Base-by-base conservation (phyloP, 23 tunicate genomes). In the Phallusia fumigata region DNA sequence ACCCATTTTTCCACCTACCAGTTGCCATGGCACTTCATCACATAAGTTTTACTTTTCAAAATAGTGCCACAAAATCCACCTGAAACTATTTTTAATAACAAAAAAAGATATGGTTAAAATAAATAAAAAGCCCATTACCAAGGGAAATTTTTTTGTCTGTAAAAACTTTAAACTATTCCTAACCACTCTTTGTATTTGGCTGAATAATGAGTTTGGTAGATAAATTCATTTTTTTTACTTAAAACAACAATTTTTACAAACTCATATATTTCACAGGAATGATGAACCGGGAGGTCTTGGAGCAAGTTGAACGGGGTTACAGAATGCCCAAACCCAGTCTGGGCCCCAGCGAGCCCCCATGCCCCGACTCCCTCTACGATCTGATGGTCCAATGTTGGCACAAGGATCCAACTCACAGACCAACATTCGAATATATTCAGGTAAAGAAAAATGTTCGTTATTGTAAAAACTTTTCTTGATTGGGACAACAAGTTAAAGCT, bases 281-380 rank as follows among this genome's bases (percentile, higher is more conserved):
- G 98, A 88, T 88, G 93, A 93, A 93, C 77, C 73, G 98, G 64
- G 98, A 96, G 75, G 95, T 89, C 11, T 82, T 96, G 76, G 99
- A 96, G 51, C 96, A 91, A 75, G 99, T 96, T 21, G 99, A 96
- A 26, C 49, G 95, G 33, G 99, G 99, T n/a, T 87, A 89, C 76
- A 81, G 99, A 73, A 96, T 96, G 99, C 96, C 99, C 21, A 91
- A 85, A 82, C 96, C 97, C 31, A 69, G 35, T 13, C 74, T 75
- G 12, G 81, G 82, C n/a, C 85, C 91, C 35, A 79, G 35, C 36
- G 88, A 87, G n/a, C 79, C 81, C 13, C 90, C 85, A 33, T 93
- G 98, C 78, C 98, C 98, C 34, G 90, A 85, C 40, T 93, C 98
- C 19, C 52, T 93, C 33, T 93, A 93, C 85, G 97, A 92, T 45